Evolutionary conservation across 2,888 invertebrate species (phyloP), one percentile per base, ranked within the genome.

Genomic region (Euphydryas editha): DNA sequence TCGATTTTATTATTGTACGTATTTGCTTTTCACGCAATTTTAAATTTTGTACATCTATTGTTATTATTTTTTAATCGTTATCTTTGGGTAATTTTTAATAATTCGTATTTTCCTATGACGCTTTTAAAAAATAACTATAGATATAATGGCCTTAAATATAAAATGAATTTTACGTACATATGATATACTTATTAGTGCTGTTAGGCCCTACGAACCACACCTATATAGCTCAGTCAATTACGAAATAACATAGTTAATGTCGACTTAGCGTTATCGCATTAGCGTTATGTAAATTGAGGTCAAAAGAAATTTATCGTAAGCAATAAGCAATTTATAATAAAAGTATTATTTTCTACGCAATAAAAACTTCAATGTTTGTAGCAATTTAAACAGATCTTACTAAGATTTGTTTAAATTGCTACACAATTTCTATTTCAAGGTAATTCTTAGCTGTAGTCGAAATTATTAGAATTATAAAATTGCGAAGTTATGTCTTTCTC

Each of bases 231-330:
- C 24, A 54, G n/a, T 2, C 20, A 30, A 36, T 30, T 54, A 54
- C 54, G 36, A 54, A 54, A 54, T 17, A 30, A 17, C 54, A 30
- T 54, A 54, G 54, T 17, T n/a, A 54, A n/a, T 30, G 54, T 30
- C 24, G 30, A 54, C 54, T 54, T 15, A 17, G 54, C 54, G 24
- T 24, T 2, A 2, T 24, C 24, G 2, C n/a, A 51, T 51, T 44
- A n/a, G 36, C 21, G 17, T 54, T 36, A 24, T 51, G 15, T 7
- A 51, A 51, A 36, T 54, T 15, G n/a, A 54, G 54, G 54, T 54
- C 54, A 54, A 17, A 51, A 17, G 54, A 36, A 51, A 30, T 54
- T 36, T 11, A 24, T 24, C 21, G 4, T 21, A 21, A 15, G 24
- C 21, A 21, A 24, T 30, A 30, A 24, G 15, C 15, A 24, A 24